Percentiles rank a stretch among this genome's conserved stretches.
Conservation (phyloP, 1,140 invertebrate genomes). For the Globodera rostochiensis region DNA sequence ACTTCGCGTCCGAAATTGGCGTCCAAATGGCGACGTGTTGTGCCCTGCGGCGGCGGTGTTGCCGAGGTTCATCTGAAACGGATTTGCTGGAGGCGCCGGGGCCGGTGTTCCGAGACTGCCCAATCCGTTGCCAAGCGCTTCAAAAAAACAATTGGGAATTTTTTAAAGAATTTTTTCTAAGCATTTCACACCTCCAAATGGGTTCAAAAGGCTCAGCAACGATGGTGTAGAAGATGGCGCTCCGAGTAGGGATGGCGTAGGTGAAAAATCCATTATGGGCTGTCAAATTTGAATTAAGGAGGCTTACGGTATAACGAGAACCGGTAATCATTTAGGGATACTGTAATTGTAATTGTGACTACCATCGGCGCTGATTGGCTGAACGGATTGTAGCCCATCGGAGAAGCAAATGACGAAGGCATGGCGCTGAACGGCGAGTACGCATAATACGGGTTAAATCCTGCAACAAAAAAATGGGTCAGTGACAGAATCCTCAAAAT, state of each 20-base stretch:
- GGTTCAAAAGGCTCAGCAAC: neutral
- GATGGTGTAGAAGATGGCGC: neutral
- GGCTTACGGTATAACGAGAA: too few species aligned
- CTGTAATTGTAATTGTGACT: neutral
- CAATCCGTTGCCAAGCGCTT: neutral
- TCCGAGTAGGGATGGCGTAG: neutral
- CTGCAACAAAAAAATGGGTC: neutral
- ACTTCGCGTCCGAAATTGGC: neutral
- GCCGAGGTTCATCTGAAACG: neutral
- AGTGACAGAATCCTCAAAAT: neutral
- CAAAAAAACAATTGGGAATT: neutral
- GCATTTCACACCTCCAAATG: neutral
- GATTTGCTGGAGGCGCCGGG: neutral
- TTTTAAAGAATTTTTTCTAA: neutral
- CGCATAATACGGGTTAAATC: neutral
- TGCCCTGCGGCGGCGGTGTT: neutral
- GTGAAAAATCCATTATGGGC: neutral
- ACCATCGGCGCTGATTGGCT: neutral
- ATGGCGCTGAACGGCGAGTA: neutral
- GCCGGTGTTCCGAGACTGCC: neutral
- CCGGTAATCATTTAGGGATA: too few species aligned
- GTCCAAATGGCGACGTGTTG: neutral
- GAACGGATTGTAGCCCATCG: neutral
- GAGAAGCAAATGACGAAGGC: neutral
- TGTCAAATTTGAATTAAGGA: neutral